Percentiles rank a stretch among this genome's conserved stretches.
These are phyloP conservation scores for Ormia ochracea DNA, from an alignment of 2,888 invertebrate genomes.

Conservation along the genomic window DNA sequence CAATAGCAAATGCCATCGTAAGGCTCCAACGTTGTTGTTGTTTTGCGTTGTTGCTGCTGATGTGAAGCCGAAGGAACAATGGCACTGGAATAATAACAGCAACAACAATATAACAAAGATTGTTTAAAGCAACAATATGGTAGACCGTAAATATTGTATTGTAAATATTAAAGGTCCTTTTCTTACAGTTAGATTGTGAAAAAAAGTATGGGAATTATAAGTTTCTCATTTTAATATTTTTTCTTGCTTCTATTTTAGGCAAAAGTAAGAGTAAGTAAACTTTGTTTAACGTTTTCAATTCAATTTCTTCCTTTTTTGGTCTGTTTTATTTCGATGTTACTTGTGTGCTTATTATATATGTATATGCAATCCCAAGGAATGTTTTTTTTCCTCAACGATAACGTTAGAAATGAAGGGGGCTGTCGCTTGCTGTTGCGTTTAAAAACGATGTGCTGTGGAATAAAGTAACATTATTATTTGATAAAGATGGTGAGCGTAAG, in stretches of 20 bases:
- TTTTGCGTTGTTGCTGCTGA: too few relatives aligned
- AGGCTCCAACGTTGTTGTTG: too few relatives aligned
- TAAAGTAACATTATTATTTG: conserved; percentile 74
- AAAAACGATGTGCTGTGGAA: conserved; percentile 46
- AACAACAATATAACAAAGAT: conserved; percentile 24
- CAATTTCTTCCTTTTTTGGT: conserved; percentile 18
- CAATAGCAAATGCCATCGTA: conserved; percentile 59
- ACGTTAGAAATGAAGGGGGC: neutral
- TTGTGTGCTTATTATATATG: conserved; percentile 29
- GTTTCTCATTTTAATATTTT: conserved; percentile 26
- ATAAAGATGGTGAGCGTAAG: conserved; percentile 75
- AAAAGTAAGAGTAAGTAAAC: conserved; percentile 63
- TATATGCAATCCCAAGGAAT: conserved; percentile 46
- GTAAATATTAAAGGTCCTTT: conserved; percentile 15
- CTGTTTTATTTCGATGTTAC: neutral
- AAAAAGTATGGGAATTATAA: neutral
- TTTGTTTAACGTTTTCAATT: conserved; percentile 60
- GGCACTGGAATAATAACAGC: conserved; percentile 2
- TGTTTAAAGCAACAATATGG: conserved; percentile 56
- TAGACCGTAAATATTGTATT: conserved; percentile 42
- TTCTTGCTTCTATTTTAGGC: neutral
- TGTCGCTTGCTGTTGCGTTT: conserved; percentile 9
- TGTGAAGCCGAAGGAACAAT: conserved; percentile 35
- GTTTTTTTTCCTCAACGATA: conserved; percentile 22
- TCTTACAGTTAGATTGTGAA: neutral